Evolutionary conservation across 2,888 invertebrate species (phyloP).

Genomic region (Petrolisthes manimaculis): DNA sequence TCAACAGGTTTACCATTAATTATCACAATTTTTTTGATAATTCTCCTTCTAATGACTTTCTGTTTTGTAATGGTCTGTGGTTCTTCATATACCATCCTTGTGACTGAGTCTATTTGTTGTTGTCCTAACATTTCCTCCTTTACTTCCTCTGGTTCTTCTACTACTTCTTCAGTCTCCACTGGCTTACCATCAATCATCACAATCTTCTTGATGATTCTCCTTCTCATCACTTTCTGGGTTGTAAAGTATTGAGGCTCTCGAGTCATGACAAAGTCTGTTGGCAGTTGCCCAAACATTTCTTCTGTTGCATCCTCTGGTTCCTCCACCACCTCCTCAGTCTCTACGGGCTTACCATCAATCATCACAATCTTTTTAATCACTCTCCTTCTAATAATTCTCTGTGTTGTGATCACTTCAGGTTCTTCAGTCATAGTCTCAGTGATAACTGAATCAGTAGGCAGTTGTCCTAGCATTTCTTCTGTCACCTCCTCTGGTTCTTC

Average conservation of each 20-base stretch:
- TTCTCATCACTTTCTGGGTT: constrained; percentile 9
- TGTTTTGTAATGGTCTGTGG: not conserved
- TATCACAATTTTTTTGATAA: constrained; percentile 42
- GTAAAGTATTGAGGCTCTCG: constrained; percentile 13
- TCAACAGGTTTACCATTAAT: constrained; percentile 45
- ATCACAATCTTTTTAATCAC: constrained; percentile 51
- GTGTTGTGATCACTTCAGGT: constrained; percentile 33
- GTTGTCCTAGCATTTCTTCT: constrained; percentile 17
- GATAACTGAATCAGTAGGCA: constrained; percentile 27
- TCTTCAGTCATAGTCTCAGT: constrained; percentile 32
- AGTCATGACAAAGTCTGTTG: constrained; percentile 23
- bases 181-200: constrained; percentile 47
- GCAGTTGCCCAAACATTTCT: constrained; percentile 32
- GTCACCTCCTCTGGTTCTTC: constrained; percentile 48
- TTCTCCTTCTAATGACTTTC: constrained; percentile 32
- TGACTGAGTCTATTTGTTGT: too few species aligned
- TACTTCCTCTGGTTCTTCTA: constrained; percentile 46
- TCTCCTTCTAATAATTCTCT: constrained; percentile 36
- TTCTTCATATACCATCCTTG: not conserved
- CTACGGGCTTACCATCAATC: constrained; percentile 47
- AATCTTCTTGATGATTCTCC: constrained; percentile 37
- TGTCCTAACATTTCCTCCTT: constrained; percentile 18
- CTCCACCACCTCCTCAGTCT: constrained; percentile 48
- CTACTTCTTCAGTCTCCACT: constrained; percentile 54
- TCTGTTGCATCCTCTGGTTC: constrained; percentile 52